Evolutionary conservation across 2,113 vertebrate species (phyloP).

Genomic region (Mohoua ochrocephala): DNA sequence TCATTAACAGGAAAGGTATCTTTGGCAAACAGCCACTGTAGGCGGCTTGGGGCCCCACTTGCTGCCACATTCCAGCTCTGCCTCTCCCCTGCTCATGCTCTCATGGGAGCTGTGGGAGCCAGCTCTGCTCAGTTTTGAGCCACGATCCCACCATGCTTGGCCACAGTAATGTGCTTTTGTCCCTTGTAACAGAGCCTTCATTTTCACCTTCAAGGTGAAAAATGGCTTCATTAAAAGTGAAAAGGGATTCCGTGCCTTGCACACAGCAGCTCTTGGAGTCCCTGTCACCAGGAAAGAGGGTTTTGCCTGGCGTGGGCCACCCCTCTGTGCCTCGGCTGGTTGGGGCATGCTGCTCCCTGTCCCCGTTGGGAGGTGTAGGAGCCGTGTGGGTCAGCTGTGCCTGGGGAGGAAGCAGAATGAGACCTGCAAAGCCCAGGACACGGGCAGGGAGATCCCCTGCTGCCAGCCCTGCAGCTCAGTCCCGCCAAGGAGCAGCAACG

Average conservation of each 20-base stretch:
- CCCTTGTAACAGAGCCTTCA: neutral
- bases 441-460: neutral
- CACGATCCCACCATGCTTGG: fast-evolving
- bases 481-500: fast-evolving
- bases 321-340: fast-evolving
- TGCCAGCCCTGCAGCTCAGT: neutral
- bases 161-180: neutral
- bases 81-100: fast-evolving
- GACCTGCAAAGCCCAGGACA: neutral
- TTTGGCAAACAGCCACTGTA: neutral
- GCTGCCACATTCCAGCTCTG: neutral
- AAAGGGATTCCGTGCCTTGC: neutral
- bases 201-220: neutral
- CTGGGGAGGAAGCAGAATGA: neutral
- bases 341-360: fast-evolving
- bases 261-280: neutral
- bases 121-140: neutral
- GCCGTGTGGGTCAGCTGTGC: neutral
- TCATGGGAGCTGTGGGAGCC: neutral
- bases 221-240: neutral
- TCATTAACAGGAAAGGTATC: fast-evolving
- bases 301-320: fast-evolving
- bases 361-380: fast-evolving
- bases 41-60: fast-evolving
- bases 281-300: neutral